phyloP scores from a whole-genome alignment of 2,113 vertebrate species.

The Albula goreensis region DNA sequence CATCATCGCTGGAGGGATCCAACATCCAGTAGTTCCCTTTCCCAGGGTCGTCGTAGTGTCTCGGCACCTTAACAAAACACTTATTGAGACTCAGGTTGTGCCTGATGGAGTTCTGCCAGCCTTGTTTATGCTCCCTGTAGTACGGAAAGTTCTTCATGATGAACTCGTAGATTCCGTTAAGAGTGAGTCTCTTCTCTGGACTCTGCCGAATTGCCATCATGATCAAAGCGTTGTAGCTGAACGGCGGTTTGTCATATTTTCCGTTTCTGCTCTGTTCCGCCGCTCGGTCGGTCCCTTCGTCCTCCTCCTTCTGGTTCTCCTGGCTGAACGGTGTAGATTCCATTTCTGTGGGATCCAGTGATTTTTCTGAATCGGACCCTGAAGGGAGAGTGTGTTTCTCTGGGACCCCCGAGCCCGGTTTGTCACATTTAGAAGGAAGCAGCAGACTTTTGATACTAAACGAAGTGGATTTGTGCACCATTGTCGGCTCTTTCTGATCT shows the following conservation, averaged over 20 bases:
- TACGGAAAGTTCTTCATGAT: slow-evolving; percentile 81
- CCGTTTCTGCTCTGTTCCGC: slow-evolving; percentile 49
- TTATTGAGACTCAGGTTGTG: slow-evolving; percentile 81
- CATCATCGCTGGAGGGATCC: slow-evolving; percentile 76
- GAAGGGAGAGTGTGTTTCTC: slow-evolving; percentile 49
- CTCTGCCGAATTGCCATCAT: slow-evolving; percentile 81
- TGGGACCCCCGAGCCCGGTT: slow-evolving; percentile 41
- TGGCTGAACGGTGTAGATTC: slow-evolving; percentile 44
- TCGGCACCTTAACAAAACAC: slow-evolving; percentile 77
- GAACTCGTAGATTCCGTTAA: slow-evolving; percentile 79
- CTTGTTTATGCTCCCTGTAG: slow-evolving; percentile 77
- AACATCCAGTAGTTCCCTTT: slow-evolving; percentile 82
- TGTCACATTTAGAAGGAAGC: slow-evolving; percentile 68
- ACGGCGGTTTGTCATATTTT: slow-evolving; percentile 76
- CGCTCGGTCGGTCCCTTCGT: slow-evolving; percentile 44
- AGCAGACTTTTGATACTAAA: slow-evolving; percentile 79
- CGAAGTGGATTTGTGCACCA: slow-evolving; percentile 70
- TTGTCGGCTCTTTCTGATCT: slow-evolving; percentile 65
- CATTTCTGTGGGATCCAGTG: slow-evolving; percentile 52
- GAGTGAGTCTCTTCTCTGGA: slow-evolving; percentile 75
- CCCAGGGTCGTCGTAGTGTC: slow-evolving; percentile 78
- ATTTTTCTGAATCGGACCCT: slow-evolving; percentile 62
- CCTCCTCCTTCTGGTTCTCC: slow-evolving; percentile 51
- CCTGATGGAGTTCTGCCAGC: slow-evolving; percentile 80
- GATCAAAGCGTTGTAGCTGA: slow-evolving; percentile 79